Base-by-base conservation (phyloP, 1,140 invertebrate genomes). In the Brachionus sp. region DNA sequence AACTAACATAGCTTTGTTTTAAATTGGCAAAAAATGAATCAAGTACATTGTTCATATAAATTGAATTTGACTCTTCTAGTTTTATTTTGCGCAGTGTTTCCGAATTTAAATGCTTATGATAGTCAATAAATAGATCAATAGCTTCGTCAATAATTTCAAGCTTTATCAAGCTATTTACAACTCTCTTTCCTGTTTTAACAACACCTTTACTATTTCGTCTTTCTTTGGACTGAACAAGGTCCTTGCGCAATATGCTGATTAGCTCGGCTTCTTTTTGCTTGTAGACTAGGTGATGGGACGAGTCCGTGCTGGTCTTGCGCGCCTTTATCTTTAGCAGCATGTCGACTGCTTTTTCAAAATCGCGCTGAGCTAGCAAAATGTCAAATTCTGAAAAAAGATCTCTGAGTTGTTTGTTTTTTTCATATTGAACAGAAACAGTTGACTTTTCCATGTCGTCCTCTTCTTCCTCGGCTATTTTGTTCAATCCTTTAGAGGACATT, bases 341-440 rank as follows among this genome's bases (percentile, higher is more conserved):
- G 16, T 80, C 77, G 13, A 66, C 62, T 5, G 77, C 77, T 44
- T 80, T 80, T 42, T 80, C 77, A 13, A 80, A 80, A 3, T 80
- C 77, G 23, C 77, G 77, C 37, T 80, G 77, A 12, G 77, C 77
- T 42, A 80, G 39, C 12, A 80, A 62, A 80, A 80, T 80, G n/a
- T 80, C 77, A 16, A 80, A 80, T 16, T 80, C 77, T 6, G 77
- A 80, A 53, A 80, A 80, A 6, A 80, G n/a, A 9, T 80, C 50
- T n/a, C 77, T 16, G 1, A 80, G 25, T 39, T 39, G 29, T 64
- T 44, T 80, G 37, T 25, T 80, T 53, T 37, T 53, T 33, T 78
- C 75, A 4, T 50, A 19, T 2, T 78, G 42, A 1, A 5, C 46
- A 10, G 39, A 16, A 16, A 37, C 16, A 13, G 73, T 2, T 7